Evolutionary conservation across 2,888 invertebrate species (phyloP).

Genomic region (Eurytoma adleriae): DNA sequence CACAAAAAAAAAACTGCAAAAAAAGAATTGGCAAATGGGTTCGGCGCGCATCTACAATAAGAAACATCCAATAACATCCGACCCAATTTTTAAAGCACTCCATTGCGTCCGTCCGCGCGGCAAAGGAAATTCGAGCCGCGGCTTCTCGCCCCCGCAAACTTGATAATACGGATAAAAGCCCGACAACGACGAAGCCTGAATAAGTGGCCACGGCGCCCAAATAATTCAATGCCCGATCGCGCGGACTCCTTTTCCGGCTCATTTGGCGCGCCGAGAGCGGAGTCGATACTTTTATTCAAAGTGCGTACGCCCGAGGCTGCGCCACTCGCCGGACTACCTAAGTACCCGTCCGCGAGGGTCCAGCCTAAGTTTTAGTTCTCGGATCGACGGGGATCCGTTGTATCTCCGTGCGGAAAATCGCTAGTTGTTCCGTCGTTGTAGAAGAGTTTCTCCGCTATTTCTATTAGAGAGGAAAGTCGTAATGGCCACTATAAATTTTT

Average conservation of each 20-base stretch:
- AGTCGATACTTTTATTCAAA: constrained; percentile 34
- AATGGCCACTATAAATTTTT: too few relatives aligned
- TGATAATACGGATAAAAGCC: constrained; percentile 4
- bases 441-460: background rate
- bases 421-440: background rate
- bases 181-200: background rate
- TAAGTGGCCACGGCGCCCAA: background rate
- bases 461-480: background rate
- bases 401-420: background rate
- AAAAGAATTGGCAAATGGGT: too few relatives aligned
- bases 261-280: constrained; percentile 1
- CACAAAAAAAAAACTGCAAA: too few relatives aligned
- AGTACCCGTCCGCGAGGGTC: background rate
- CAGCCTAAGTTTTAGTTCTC: constrained; percentile 10
- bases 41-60: too few relatives aligned
- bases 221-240: constrained; percentile 27
- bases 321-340: background rate
- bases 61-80: too few relatives aligned
- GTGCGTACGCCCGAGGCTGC: background rate
- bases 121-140: background rate
- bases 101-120: too few relatives aligned
- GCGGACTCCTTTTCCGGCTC: constrained; percentile 29
- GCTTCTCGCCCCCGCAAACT: background rate
- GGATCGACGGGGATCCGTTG: background rate
- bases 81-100: too few relatives aligned